Base-by-base conservation (phyloP, 2,888 invertebrate genomes). In the Gymnocheta viridis region DNA sequence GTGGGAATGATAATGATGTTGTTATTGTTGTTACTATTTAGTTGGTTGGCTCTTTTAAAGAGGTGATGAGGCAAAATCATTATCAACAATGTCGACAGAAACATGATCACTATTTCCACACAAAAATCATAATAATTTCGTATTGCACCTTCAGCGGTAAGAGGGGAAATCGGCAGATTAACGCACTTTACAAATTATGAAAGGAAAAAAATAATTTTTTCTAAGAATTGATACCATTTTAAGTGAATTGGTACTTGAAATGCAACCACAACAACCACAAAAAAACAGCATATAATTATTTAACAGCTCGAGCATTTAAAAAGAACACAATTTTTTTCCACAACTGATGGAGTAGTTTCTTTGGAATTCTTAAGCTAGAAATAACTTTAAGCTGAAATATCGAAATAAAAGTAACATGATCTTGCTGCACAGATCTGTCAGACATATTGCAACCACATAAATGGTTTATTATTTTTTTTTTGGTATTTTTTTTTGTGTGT, bases 141-240 rank as follows among this genome's bases (percentile, higher is more conserved):
- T 41, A 32, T 60, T 41, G 77, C 66, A 82, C 66, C 70, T 78
- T 49, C 29, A 14, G 22, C 10, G 10, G 6, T 0, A 35, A 32
- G 17, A 51, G 70, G 58, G 58, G 41, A 35, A 54, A 6, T 66
- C 27, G 24, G 88, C 89, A 89, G 90, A 90, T 90, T 90, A 90
- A 90, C 89, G 90, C 90, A 90, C 90, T 90, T 84, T 87, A 86
- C 87, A 91, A 90, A 89, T 90, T 90, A 91, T 89, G 86, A 89
- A 90, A 90, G 69, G 88, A 87, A 87, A 35, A 10, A 56, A 58
- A 60, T 27, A 54, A 54, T 49, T 7, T 89, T 90, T 90, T 90
- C 90, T 89, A 88, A 88, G 90, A 90, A 90, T 87, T 90, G 89
- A 90, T 91, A 90, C 90, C 90, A 90, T 90, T 90, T 90, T 89